These are phyloP conservation scores for Apoderus coryli DNA, from an alignment of 2,888 invertebrate species.

Conservation along the genomic window DNA sequence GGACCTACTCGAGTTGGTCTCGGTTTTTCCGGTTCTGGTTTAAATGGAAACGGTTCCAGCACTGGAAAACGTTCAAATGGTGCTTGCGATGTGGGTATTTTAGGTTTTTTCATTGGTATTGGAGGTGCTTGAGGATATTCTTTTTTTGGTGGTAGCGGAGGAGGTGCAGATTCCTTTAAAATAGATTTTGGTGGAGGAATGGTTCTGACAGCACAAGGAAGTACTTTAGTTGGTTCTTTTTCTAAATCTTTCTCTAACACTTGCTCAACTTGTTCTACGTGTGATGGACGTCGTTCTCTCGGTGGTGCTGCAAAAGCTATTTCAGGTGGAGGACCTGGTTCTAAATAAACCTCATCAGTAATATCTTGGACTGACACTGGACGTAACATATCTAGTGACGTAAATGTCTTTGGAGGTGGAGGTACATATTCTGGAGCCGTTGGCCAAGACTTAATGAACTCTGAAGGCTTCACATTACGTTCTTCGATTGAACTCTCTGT, in stretches of 20 bases:
- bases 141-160: constrained; percentile 32
- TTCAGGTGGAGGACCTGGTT: constrained; percentile 54
- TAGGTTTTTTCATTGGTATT: constrained; percentile 27
- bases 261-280: constrained; percentile 43
- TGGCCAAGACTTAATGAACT: constrained; percentile 36
- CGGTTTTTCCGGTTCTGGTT: constrained; percentile 33
- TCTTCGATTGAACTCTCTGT: constrained; percentile 30
- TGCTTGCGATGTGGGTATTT: constrained; percentile 23
- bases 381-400: constrained; percentile 23
- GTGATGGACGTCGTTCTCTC: constrained; percentile 35
- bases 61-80: constrained; percentile 33
- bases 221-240: constrained; percentile 37
- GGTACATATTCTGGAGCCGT: constrained; percentile 24
- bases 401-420: constrained; percentile 23
- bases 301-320: constrained; percentile 46
- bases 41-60: constrained; percentile 37
- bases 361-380: constrained; percentile 33
- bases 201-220: constrained; percentile 40
- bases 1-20: constrained; percentile 32
- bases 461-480: constrained; percentile 32
- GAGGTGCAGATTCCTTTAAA: constrained; percentile 27
- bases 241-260: constrained; percentile 37
- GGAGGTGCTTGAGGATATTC: constrained; percentile 32
- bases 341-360: constrained; percentile 38
- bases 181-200: constrained; percentile 33